Base-by-base conservation (phyloP, 1,140 invertebrate species). In the Trichonephila clavata region DNA sequence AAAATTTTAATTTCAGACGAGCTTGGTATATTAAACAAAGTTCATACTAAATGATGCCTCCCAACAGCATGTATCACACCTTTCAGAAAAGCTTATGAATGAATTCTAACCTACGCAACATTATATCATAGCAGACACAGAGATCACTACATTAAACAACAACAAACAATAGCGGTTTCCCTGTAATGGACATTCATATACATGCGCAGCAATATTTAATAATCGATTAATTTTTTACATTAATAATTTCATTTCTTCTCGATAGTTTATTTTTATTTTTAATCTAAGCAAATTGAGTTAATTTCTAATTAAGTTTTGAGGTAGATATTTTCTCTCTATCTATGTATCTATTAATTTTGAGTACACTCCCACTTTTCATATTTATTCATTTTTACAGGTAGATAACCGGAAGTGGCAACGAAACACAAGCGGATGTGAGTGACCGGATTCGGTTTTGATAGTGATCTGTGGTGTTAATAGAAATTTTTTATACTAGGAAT, bases 161-260 rank as follows among this genome's bases (percentile, higher is more conserved):
- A 84, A 84, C 80, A 81, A 84, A 84, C 83, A 84, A 84, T 59
- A 84, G 83, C 83, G 83, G 83, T 84, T 84, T 84, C 50, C 50
- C 10, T 84, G 16, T 80, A 57, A 84, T 84, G 50, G 20, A 24
- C 71, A 77, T 10, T 77, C 71, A 77, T 77, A 18, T 77, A 2
- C 18, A 77, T 77, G 32, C 71, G 71, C 32, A 77, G 27, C 32
- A 39, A 18, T 77, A 20, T 77, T 32, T 77, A 81, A 0, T 39
- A 77, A 77, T 77, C 71, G 71, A 77, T 77, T 77, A 77, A 77
- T 77, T 27, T 77, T 32, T 18, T 20, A 20, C 16, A 77, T 77
- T 32, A 77, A 63, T 39, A 39, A 39, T 8, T 39, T 39, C 32
- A 10, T 6, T 32, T 20, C 13, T 77, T 6, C 27, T 77, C 39